Evolutionary conservation across 2,797 vertebrate species (phyloP), one percentile per base, ranked within the genome.

Genomic region (Rhabdomys pumilio): DNA sequence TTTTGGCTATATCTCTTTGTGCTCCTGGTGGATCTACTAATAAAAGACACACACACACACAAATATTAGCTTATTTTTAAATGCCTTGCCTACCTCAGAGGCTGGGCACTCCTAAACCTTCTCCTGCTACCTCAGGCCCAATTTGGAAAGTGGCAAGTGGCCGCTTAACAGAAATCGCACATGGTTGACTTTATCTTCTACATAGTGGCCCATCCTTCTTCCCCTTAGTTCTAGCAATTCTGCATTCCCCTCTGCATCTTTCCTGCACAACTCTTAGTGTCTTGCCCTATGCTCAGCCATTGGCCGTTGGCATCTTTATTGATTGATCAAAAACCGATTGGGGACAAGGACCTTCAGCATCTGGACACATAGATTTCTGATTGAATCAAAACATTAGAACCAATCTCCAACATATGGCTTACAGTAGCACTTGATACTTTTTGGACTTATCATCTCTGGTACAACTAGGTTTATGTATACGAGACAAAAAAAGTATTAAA

Each of bases 381-480:
- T 7, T n/a, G 34, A 69, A n/a, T 69, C 67, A 69, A 69, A 69
- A 19, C 67, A 19, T 69, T n/a, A n/a, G 34, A 69, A 69, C 65
- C 31, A 69, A 69, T 69, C 31, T 34, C 31, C 8, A 67, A 17
- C 22, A 11, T 38, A 15, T 41, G 26, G 12, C 26, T 44, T 34
- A 76, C 3, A 29, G 84, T 79, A 69, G 20, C 26, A 50, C 89
- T 93, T 93, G 90, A 77, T 44, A 34, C 17, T 44, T 96, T 96
- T 96, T 77, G 41, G 20, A 96, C 84, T 96, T 86, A 91, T 92
- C 73, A 94, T 31, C 2, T 65, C 31, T 77, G 59, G n/a, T 67
- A 63, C 77, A 92, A 76, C 89, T 87, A 75, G 20, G 38, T 26
- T 38, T 29, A 29, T 73, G 24, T 69, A 24, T 26, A 29, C 9